These are phyloP conservation scores for Clanis bilineata DNA, from an alignment of 2,888 invertebrate species.

Conservation along the genomic window DNA sequence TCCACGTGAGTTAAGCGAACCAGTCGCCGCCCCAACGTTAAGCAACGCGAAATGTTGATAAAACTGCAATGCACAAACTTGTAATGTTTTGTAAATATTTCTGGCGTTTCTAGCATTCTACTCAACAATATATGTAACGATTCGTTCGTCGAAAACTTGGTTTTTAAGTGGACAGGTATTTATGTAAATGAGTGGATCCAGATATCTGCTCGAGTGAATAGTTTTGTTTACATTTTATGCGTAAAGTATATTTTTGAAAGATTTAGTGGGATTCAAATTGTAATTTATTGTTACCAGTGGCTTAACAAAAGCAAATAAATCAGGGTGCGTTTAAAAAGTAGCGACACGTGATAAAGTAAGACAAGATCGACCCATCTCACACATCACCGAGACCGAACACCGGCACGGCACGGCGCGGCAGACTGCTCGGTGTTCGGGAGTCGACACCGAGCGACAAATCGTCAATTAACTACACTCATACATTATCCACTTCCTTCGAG, in stretches of 20 bases:
- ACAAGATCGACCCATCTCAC: slow-evolving; percentile 55
- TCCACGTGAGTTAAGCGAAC: not conserved
- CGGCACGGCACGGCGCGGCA: too few species aligned
- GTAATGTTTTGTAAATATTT: slow-evolving; percentile 44
- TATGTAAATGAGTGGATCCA: slow-evolving; percentile 14
- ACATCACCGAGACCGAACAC: slow-evolving; percentile 43
- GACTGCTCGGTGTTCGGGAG: slow-evolving; percentile 32
- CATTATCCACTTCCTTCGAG: slow-evolving; percentile 37
- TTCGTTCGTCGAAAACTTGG: slow-evolving; percentile 10
- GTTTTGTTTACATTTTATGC: not conserved
- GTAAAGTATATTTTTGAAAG: slow-evolving; percentile 6
- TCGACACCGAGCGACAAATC: slow-evolving; percentile 58
- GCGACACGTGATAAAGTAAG: slow-evolving; percentile 57
- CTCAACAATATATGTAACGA: slow-evolving; percentile 18
- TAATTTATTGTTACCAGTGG: slow-evolving; percentile 48
- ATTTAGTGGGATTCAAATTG: slow-evolving; percentile 34
- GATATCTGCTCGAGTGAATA: slow-evolving; percentile 7
- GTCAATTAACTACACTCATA: slow-evolving; percentile 61
- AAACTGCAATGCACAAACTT: slow-evolving; percentile 13
- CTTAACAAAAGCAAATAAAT: slow-evolving; percentile 59
- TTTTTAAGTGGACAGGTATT: slow-evolving; percentile 19
- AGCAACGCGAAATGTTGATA: slow-evolving; percentile 20
- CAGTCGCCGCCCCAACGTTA: slow-evolving; percentile 11
- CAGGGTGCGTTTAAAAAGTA: slow-evolving; percentile 53
- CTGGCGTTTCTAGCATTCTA: slow-evolving; percentile 22